These are phyloP conservation scores for Athripsodes cinereus DNA, from an alignment of 2,888 invertebrate species.

Conservation along the genomic window DNA sequence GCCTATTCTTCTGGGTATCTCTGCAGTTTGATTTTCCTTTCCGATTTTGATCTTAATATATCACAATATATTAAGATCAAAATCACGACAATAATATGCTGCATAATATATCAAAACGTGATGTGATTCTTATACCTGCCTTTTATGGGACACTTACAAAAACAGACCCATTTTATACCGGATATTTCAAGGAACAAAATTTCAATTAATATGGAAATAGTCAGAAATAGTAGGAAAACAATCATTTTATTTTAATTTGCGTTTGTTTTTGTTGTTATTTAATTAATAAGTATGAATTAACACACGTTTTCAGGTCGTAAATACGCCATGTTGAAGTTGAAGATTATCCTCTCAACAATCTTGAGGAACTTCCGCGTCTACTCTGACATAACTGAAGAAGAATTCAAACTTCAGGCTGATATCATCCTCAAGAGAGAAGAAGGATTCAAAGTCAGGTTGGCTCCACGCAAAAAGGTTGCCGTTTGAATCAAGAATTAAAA, in stretches of 20 bases:
- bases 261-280: neutral
- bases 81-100: too few relatives aligned
- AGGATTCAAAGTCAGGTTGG: constrained; percentile 66
- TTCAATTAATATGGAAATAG: too few relatives aligned
- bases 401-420: constrained; percentile 68
- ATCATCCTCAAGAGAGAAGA: constrained; percentile 72
- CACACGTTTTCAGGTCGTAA: constrained; percentile 55
- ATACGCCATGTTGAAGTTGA: constrained; percentile 74
- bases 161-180: too few relatives aligned
- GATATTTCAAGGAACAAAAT: too few relatives aligned
- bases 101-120: too few relatives aligned
- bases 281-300: neutral
- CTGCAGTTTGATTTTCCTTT: too few relatives aligned
- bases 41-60: too few relatives aligned
- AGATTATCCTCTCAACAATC: constrained; percentile 70
- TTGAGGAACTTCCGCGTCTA: constrained; percentile 65
- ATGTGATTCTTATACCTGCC: too few relatives aligned
- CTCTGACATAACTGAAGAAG: constrained; percentile 60
- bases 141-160: too few relatives aligned
- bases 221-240: too few relatives aligned
- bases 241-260: neutral
- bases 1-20: too few relatives aligned
- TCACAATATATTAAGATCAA: too few relatives aligned
- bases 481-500: neutral
- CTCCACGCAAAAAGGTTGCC: constrained; percentile 51